Evolutionary conservation across 2,113 vertebrate genomes (phyloP), one percentile per base, ranked within the genome.

Genomic region (Macquaria ambigua): DNA sequence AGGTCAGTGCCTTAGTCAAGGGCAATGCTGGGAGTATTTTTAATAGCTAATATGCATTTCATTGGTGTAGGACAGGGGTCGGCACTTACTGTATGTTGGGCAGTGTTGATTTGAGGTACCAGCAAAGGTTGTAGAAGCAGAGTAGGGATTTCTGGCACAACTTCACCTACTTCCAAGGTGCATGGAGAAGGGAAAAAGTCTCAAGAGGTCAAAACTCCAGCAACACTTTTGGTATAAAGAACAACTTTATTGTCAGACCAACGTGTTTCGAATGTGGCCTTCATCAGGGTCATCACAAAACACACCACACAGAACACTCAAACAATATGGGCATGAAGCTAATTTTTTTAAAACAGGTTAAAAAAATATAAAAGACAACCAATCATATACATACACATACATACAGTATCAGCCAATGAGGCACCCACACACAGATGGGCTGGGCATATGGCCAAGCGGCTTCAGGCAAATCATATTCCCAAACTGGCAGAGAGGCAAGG

Each of bases 21-120:
- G 31, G 46, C 48, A 16, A 41, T 41, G 53, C 6, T 28, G 25
- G 61, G 48, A 39, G 21, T 8, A 9, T 74, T 15, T 25, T 6
- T 37, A n/a, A 43, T 14, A 83, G 28, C 18, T 72, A 20, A 58
- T 39, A 78, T 52, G 70, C 8, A 52, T 61, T 31, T 37, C n/a
- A 69, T 3, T 46, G 6, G 53, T 37, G 25, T 23, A 55, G 69
- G 11, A 37, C 28, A 52, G 68, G 6, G 8, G n/a, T 7, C 41
- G 21, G 34, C 34, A 39, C 34, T 73, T 58, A 11, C 34, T 64
- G 9, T 39, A 23, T 39, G 18, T 23, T 23, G 62, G 34, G 9
- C 8, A 23, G 20, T n/a, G 37, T 8, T 14, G 37, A 62, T 41
- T 63, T 66, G 28, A 37, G 16, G 16, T 61, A 41, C 16, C 77